Conservation (phyloP, 1,140 invertebrate genomes). For the Leptonema lineaticorne region DNA sequence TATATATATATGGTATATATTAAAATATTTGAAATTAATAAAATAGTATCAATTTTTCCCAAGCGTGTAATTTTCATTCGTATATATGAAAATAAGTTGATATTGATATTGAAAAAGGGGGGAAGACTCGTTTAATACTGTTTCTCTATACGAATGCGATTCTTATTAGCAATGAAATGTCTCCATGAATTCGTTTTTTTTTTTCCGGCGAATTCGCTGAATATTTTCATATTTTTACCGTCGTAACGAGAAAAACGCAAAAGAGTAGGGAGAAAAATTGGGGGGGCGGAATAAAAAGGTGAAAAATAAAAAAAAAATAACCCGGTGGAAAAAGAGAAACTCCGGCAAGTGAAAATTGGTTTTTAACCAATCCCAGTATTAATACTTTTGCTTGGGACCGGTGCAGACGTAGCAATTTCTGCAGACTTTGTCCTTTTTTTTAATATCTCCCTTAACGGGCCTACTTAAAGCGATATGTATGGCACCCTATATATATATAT, state of each 20-base stretch:
- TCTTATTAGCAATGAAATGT: no score
- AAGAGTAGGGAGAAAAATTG: not conserved
- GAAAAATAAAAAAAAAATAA: not conserved
- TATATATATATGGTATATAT: no score
- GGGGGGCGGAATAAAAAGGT: not conserved
- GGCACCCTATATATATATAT: not conserved
- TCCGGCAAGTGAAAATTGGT: constrained; percentile 34
- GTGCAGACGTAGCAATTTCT: constrained; percentile 38
- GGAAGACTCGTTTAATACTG: no score
- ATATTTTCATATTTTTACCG: constrained; percentile 6
- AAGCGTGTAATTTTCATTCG: no score
- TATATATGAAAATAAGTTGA: no score
- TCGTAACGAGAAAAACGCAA: not conserved
- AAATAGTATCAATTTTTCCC: no score
- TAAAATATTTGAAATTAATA: no score
- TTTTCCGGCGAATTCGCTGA: no score
- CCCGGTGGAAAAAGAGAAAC: no score
- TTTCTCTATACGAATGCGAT: no score
- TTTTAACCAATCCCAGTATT: constrained; percentile 39
- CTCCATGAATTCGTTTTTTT: not conserved
- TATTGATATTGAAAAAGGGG: no score
- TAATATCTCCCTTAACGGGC: constrained; percentile 33
- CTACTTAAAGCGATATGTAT: constrained; percentile 11
- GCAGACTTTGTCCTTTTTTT: constrained; percentile 38
- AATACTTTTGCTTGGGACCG: constrained; percentile 29